Evolutionary conservation across 2,888 invertebrate species (phyloP), one percentile per base, ranked within the genome.

Genomic region (Drosophila tanythrix): DNA sequence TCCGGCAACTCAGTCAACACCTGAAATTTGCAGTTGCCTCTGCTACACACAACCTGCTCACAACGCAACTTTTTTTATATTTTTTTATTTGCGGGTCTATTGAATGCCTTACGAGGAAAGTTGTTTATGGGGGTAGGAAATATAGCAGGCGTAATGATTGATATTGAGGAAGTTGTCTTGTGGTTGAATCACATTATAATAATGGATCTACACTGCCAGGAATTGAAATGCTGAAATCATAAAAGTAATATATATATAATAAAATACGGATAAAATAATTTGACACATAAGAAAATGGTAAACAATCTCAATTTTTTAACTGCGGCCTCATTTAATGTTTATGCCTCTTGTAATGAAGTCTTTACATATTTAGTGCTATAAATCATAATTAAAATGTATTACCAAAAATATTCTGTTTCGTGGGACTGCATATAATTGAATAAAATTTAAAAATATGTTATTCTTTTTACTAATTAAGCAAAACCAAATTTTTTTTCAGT

Each of bases 111-210:
- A 85, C 72, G 73, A 83, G 72, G 89, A 88, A 90, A 83, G 86
- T 70, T 60, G 59, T 66, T 27, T 61, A 63, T 71, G 71, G 70
- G 84, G 82, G 82, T 75, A 72, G 89, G 74, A 73, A 84, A 76
- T 75, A 74, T 57, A 71, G 68, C 76, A 73, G 78, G 88, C 76
- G 87, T 71, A 83, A 88, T 89, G 87, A 88, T 89, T 88, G 81
- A 90, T 87, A 83, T 90, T 89, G 84, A 83, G 88, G 88, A 90
- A 89, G 82, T 89, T 72, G 73, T 63, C 65, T 73, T 89, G 83
- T 66, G 88, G 76, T 79, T 74, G 53, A 68, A 72, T 74, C 67
- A 71, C 74, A 70, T 56, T 58, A 57, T 71, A 51, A 51, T 33
- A 29, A 2, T 27, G 55, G 29, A 18, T 25, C 3, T 68, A 59